These are phyloP conservation scores for Mesocricetus auratus DNA, from an alignment of 2,113 vertebrate genomes.

Conservation along the genomic window DNA sequence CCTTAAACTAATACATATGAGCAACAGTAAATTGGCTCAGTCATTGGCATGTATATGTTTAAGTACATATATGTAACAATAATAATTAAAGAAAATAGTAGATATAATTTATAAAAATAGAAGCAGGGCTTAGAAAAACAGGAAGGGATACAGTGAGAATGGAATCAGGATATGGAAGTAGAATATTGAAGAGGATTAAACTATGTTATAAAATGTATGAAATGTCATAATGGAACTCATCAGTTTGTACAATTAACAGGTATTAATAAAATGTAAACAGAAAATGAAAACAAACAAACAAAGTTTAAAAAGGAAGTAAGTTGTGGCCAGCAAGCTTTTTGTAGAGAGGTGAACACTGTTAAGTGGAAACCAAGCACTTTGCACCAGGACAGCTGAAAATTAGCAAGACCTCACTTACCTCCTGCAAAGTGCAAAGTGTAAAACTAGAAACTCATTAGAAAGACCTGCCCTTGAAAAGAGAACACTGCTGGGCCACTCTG, in stretches of 20 bases:
- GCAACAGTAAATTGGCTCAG: not conserved
- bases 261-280: not conserved
- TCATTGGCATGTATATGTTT: not conserved
- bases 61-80: not conserved
- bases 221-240: not conserved
- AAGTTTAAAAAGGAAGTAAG: not conserved
- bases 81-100: not conserved
- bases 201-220: not conserved
- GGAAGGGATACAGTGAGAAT: not conserved
- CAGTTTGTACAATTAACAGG: not conserved
- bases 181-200: not conserved
- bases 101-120: not conserved
- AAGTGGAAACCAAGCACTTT: not conserved
- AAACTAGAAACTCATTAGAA: not conserved
- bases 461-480: not conserved
- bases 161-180: not conserved
- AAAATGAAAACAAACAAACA: not conserved
- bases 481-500: not conserved
- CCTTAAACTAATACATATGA: not conserved
- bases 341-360: not conserved
- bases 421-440: not conserved
- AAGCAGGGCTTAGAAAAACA: not conserved
- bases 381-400: not conserved
- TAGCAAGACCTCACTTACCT: not conserved
- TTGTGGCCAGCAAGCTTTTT: not conserved